Percentiles rank a stretch among this genome's conserved stretches.
phyloP scores from a whole-genome alignment of 2,113 vertebrate genomes.

The Aix galericulata region DNA sequence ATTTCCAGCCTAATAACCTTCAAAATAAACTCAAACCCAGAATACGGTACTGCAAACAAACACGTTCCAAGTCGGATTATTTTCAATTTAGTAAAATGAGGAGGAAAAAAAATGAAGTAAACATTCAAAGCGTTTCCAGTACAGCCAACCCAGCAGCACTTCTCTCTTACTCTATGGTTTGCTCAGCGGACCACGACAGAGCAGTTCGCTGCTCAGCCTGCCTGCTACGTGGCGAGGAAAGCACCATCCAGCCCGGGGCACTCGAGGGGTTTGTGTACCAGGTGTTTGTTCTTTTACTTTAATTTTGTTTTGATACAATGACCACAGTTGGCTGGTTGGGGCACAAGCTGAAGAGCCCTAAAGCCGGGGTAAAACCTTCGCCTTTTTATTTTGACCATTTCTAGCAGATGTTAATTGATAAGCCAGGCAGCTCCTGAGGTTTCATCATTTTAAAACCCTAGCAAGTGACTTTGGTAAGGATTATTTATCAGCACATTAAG shows the following conservation, averaged over 20 bases:
- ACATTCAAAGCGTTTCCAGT: background rate
- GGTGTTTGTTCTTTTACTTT: too few relatives aligned
- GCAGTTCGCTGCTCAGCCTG: background rate
- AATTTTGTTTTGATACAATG: background rate
- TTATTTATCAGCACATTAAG: slow-evolving; percentile 1
- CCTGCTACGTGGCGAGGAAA: background rate
- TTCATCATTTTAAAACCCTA: background rate
- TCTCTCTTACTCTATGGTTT: background rate
- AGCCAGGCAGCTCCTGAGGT: background rate
- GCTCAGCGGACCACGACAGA: slow-evolving; percentile 6
- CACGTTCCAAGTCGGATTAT: background rate
- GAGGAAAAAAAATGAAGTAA: slow-evolving; percentile 9
- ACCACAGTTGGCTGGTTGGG: background rate
- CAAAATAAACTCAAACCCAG: background rate
- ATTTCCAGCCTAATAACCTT: background rate
- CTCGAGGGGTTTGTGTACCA: background rate
- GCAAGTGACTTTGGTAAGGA: background rate
- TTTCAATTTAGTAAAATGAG: background rate
- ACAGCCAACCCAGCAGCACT: background rate
- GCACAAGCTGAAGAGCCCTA: background rate
- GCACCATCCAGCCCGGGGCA: background rate
- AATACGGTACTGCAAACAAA: background rate
- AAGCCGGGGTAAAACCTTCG: fast-evolving
- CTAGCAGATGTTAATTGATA: background rate
- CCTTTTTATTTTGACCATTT: background rate